Base-by-base conservation (phyloP, 2,113 vertebrate genomes). In the Myotis lucifugus region DNA sequence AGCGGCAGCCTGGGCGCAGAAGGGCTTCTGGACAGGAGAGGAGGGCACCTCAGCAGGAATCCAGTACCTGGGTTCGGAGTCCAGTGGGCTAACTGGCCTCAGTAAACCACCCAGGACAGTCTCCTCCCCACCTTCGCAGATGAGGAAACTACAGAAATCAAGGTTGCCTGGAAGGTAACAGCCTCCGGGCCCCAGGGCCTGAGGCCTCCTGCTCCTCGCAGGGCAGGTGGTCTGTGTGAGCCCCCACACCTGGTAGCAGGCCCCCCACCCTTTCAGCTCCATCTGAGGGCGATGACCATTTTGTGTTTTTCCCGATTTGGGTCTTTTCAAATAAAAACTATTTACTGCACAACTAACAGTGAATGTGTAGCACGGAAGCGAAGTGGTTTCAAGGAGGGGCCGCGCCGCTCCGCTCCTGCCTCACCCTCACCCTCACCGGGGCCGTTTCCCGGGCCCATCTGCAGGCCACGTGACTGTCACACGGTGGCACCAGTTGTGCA, bases 301-400 rank as follows among this genome's bases (percentile, higher is more conserved):
- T 77, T 56, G 29, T 56, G 29, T 78, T 82, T 66, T 77, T 85
- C 54, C 52, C n/a, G 56, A 23, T 48, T 34, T 48, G 42, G 15
- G 29, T 73, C 17, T 64, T 89, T 86, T 59, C 73, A 93, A 87
- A 64, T 34, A 87, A 19, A 94, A 61, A 46, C 17, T 6, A 73
- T 42, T 37, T 46, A 25, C 15, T n/a, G 8, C 37, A 21, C 23
- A 92, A 52, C 12, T 32, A 27, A 50, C 88, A 69, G 14, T 9
- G 37, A 72, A 18, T 0, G 29, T 32, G 48, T 4, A 19, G 8
- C 27, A 10, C 3, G 1, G 29, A 40, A 46, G 13, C 67, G 29
- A 6, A 15, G 0, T 0, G 1, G 67, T 19, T 59, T 50, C 40
- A 2, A 4, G 73, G 66, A 73, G 25, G 12, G 14, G 15, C 32